Evolutionary conservation across 2,888 invertebrate species (phyloP), one percentile per base, ranked within the genome.

Genomic region (Drosophila suboccidentalis): DNA sequence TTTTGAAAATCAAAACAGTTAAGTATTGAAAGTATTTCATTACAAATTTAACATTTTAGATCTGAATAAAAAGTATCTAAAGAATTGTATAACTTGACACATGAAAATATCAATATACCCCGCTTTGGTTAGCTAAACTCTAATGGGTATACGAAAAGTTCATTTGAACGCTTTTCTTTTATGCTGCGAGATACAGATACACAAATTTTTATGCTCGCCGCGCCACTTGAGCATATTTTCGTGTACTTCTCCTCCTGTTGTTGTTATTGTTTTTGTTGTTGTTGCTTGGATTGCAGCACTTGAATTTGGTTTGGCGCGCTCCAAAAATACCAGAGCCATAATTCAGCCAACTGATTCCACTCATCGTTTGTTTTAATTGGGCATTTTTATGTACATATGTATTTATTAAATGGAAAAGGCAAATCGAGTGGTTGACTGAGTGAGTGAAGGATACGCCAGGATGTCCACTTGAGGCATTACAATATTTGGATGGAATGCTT

Each of bases 131-230:
- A 3, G 1, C 29, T 10, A 51, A 57, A 46, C 49, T 26, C 22
- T 60, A 36, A 36, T 44, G 59, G 44, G 62, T 61, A 53, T 54
- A 39, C 44, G 53, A 75, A 84, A 84, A 84, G 89, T 84, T 87
- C 73, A 84, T 88, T 88, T 86, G 73, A 88, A 88, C 80, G 84
- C 84, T 87, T 89, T 87, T 87, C 84, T 80, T 89, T 84, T 80
- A 78, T 78, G 73, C 73, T 72, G 34, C 46, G 57, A 59, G 69
- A 59, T 65, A 60, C 78, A 87, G 80, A 78, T 82, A 85, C 82
- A 88, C 87, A 86, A 84, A 87, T 80, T 71, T 78, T 64, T 62
- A 71, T 81, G 67, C 71, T 63, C 70, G 60, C 58, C 58, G 62
- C 58, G 59, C 76, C 79, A 82, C 83, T 83, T 68, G 82, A 75